Evolutionary conservation across 37 sponge, comb jelly and placozoan species (phyloP).

Genomic region (Ianthella basta): DNA sequence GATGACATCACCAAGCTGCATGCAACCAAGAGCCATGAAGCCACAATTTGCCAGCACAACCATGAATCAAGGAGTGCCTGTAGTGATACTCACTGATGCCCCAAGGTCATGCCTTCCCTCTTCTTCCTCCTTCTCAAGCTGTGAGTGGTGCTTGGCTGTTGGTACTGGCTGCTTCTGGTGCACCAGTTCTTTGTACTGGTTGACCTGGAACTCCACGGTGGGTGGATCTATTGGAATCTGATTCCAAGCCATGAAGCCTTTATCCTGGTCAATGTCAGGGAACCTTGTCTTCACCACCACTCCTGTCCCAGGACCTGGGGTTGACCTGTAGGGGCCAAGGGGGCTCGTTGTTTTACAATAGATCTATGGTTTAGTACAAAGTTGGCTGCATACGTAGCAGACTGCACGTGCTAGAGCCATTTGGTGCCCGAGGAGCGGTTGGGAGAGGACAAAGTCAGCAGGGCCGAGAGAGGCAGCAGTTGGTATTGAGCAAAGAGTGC

Average conservation of each 20-base stretch:
- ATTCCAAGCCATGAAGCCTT: slow-evolving; percentile 21
- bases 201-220: slow-evolving; percentile 5
- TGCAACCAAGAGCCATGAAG: too few relatives aligned
- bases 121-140: slow-evolving; percentile 16
- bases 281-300: not conserved
- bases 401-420: too few relatives aligned
- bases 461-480: too few relatives aligned
- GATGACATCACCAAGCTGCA: too few relatives aligned
- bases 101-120: slow-evolving; percentile 10
- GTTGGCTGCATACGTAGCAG: too few relatives aligned
- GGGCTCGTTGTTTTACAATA: too few relatives aligned
- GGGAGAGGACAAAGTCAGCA: too few relatives aligned
- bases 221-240: slow-evolving; percentile 21
- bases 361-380: too few relatives aligned
- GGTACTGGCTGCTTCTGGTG: slow-evolving; percentile 6
- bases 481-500: too few relatives aligned
- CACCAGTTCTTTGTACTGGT: slow-evolving; percentile 21
- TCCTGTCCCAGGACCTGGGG: slow-evolving; percentile 22
- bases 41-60: too few relatives aligned
- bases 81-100: not conserved
- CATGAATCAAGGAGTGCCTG: too few relatives aligned
- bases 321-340: not conserved
- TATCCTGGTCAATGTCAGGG: not conserved
- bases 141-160: not conserved
- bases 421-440: too few relatives aligned